phyloP scores from a whole-genome alignment of 2,113 vertebrate species.

The Apistogramma diplotaenia region DNA sequence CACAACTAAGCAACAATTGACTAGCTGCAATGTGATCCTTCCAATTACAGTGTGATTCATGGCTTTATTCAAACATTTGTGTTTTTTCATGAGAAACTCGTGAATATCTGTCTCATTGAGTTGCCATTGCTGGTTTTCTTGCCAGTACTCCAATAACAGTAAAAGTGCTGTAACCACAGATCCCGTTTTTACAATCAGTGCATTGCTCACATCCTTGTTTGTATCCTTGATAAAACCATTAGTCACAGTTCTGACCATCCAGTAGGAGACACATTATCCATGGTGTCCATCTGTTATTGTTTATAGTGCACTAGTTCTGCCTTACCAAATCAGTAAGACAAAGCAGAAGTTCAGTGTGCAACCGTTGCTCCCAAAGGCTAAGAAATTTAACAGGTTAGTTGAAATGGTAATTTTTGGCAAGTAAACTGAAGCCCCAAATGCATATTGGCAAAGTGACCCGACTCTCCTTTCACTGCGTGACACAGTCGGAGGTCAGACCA shows the following conservation, averaged over 20 bases:
- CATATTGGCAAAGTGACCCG: conserved; percentile 26
- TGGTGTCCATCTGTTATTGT: not conserved
- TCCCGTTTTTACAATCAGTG: conserved; percentile 6
- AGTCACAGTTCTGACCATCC: conserved; percentile 24
- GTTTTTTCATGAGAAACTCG: not conserved
- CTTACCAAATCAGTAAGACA: not conserved
- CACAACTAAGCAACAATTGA: not conserved
- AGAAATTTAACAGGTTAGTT: conserved; percentile 7
- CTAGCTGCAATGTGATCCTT: not conserved
- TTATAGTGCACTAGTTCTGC: not conserved
- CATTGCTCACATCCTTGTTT: conserved; percentile 44
- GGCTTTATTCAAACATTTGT: not conserved
- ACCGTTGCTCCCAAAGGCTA: not conserved
- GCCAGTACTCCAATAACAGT: not conserved
- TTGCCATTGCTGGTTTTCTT: conserved; percentile 31
- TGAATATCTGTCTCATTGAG: conserved; percentile 35
- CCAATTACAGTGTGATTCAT: not conserved
- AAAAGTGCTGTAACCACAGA: not conserved
- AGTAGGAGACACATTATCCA: not conserved
- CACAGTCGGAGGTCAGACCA: conserved; percentile 46
- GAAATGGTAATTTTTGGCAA: conserved; percentile 30
- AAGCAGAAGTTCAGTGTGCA: not conserved
- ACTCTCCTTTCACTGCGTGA: conserved; percentile 37
- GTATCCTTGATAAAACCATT: conserved; percentile 7
- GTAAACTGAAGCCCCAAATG: conserved; percentile 20